Base-by-base conservation (phyloP, 2,888 invertebrate species). In the Drosophila aldrichi region DNA sequence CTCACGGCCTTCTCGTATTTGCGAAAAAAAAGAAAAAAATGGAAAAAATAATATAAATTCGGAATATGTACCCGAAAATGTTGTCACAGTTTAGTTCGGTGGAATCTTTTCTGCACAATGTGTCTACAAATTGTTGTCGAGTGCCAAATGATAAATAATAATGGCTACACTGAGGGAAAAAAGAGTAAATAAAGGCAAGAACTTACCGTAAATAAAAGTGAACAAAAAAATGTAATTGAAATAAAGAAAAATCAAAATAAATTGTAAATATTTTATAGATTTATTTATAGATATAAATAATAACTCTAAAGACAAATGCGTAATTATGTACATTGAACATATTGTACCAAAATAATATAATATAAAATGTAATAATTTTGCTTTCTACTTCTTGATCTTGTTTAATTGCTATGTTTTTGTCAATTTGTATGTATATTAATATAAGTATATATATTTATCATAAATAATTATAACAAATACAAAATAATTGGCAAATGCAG, bases 401-500 rank as follows among this genome's bases (percentile, higher is more conserved):
- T 46, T 46, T 67, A 74, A n/a, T 49, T 46, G 32, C 58, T 74
- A 68, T 25, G 20, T 14, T 62, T 52, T 48, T 46, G 76, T 74
- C 62, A 70, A 74, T 70, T 44, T 73, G 52, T 67, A 70, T 70
- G 55, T 49, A 70, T 48, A 62, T 36, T 74, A 29, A 76, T 34
- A 52, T 65, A 43, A 43, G 12, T 20, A 43, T 43, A 20, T 73
- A 54, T 54, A 59, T 78, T 60, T 54, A 66, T 75, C 70, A 76
- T 67, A 72, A 48, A 55, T 65, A 59, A 49, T 18, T 59, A 70
- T 60, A 79, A 75, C 79, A 79, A 79, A 77, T 77, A 77, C 76
- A 75, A 77, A 79, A 73, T 85, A 82, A 79, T 82, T 82, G 82
- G 82, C 82, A 82, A 88, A 88, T 82, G 61, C 84, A 83, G 87